These are phyloP conservation scores for Drosophila niveifrons DNA, from an alignment of 2,888 invertebrate genomes.

Conservation along the genomic window DNA sequence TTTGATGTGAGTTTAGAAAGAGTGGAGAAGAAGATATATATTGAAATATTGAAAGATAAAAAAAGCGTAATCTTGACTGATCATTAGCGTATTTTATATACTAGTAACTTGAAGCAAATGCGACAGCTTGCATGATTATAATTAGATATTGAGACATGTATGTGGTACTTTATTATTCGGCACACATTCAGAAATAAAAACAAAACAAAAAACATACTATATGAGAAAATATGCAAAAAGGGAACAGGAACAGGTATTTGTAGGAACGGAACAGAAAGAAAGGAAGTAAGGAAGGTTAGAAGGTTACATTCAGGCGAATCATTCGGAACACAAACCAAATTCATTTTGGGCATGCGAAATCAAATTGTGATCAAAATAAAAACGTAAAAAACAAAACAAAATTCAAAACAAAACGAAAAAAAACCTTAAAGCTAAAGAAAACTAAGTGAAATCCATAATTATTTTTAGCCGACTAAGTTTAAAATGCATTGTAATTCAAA, in stretches of 20 bases:
- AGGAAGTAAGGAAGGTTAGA: not conserved
- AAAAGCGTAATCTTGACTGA: slow-evolving; percentile 72
- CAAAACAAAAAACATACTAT: not conserved
- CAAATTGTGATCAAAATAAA: slow-evolving; percentile 83
- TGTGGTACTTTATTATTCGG: slow-evolving; percentile 23
- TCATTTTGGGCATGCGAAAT: slow-evolving; percentile 78
- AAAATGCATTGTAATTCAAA: slow-evolving; percentile 71
- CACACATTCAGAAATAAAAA: slow-evolving; percentile 7
- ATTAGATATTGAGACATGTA: slow-evolving; percentile 43
- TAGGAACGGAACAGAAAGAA: slow-evolving; percentile 22
- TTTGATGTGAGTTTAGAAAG: slow-evolving; percentile 26
- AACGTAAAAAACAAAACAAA: slow-evolving; percentile 50
- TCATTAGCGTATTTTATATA: slow-evolving; percentile 68
- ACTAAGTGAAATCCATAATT: slow-evolving; percentile 60
- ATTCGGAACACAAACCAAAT: slow-evolving; percentile 79
- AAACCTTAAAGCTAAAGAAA: slow-evolving; percentile 67
- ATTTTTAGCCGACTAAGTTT: slow-evolving; percentile 70
- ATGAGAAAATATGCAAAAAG: slow-evolving; percentile 23
- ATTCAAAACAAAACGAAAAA: slow-evolving; percentile 58
- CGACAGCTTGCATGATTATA: slow-evolving; percentile 57
- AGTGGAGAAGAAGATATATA: slow-evolving; percentile 11
- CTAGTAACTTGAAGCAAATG: slow-evolving; percentile 49
- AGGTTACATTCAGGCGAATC: slow-evolving; percentile 67
- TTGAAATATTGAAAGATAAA: slow-evolving; percentile 10
- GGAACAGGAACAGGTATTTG: slow-evolving; percentile 39